These are phyloP conservation scores for Pseudochirops corinnae DNA, from an alignment of 2,797 vertebrate species.

Conservation along the genomic window DNA sequence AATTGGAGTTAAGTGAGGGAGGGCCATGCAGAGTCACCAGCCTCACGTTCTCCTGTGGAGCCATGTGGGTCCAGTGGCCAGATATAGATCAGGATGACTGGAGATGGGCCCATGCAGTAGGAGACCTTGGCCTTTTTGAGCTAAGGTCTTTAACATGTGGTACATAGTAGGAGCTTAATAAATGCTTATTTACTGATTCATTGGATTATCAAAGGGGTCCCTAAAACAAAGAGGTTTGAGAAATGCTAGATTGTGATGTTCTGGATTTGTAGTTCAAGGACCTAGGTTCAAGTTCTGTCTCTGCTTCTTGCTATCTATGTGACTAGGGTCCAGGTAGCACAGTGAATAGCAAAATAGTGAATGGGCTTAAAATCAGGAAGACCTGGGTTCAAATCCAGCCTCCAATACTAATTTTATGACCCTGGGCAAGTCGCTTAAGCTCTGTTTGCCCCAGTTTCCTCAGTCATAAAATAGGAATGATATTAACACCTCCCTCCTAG, in stretches of 20 bases:
- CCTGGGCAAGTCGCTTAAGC: not conserved
- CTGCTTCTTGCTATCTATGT: not conserved
- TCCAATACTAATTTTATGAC: not conserved
- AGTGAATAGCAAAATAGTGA: not conserved
- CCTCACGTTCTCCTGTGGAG: too few relatives aligned
- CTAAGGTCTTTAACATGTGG: not conserved
- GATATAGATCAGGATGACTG: too few relatives aligned
- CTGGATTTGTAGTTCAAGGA: not conserved
- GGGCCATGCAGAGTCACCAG: too few relatives aligned
- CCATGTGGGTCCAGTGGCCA: too few relatives aligned
- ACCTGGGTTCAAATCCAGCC: not conserved
- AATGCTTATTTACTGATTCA: not conserved
- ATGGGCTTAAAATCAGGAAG: not conserved
- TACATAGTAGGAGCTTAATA: not conserved
- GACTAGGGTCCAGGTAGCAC: not conserved
- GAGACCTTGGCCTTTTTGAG: too few relatives aligned
- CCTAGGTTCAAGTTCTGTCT: not conserved
- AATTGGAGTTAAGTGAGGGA: too few relatives aligned
- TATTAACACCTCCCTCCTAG: too few relatives aligned
- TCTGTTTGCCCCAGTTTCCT: not conserved
- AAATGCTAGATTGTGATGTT: not conserved
- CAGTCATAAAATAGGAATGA: not conserved
- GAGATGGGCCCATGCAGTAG: too few relatives aligned
- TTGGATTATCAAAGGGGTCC: not conserved
- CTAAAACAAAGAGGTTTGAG: not conserved